These are phyloP conservation scores for Drosophila lutescens DNA, from an alignment of 2,888 invertebrate genomes.

Conservation along the genomic window DNA sequence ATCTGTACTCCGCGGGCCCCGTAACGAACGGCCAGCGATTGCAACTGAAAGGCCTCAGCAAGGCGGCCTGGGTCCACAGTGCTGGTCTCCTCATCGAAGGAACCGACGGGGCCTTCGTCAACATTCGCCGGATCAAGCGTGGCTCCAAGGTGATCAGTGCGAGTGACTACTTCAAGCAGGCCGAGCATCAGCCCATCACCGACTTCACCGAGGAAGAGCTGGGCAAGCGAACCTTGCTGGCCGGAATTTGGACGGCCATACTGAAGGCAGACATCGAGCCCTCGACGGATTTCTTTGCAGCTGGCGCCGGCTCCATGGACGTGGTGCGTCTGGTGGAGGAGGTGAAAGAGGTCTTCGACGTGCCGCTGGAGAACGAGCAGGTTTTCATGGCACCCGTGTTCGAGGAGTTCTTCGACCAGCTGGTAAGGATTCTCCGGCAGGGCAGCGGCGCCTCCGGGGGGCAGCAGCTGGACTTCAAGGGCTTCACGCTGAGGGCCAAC, in stretches of 20 bases:
- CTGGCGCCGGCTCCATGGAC: slow-evolving; percentile 99
- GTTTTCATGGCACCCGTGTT: slow-evolving; percentile 97
- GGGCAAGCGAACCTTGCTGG: slow-evolving; percentile 87
- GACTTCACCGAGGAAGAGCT: slow-evolving; percentile 91
- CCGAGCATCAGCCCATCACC: slow-evolving; percentile 85
- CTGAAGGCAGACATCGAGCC: slow-evolving; percentile 90
- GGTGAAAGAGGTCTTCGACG: slow-evolving; percentile 91
- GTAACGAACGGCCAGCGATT: slow-evolving; percentile 86
- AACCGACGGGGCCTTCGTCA: slow-evolving; percentile 91
- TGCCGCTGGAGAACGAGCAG: slow-evolving; percentile 93
- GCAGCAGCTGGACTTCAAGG: slow-evolving; percentile 87
- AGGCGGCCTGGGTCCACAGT: slow-evolving; percentile 89
- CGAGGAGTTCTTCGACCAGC: slow-evolving; percentile 90
- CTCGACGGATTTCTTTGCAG: slow-evolving; percentile 95
- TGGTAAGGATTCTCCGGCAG: slow-evolving; percentile 89
- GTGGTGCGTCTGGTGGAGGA: slow-evolving; percentile 96
- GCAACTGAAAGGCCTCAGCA: slow-evolving; percentile 87
- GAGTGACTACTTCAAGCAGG: slow-evolving; percentile 88
- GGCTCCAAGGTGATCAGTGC: slow-evolving; percentile 93
- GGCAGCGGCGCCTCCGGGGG: slow-evolving; percentile 85
- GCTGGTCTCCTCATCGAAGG: slow-evolving; percentile 92
- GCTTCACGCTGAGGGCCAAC: slow-evolving; percentile 91
- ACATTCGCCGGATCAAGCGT: slow-evolving; percentile 90
- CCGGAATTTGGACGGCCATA: slow-evolving; percentile 93
- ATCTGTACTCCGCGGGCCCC: slow-evolving; percentile 79